A percentile compares a stretch with the other conserved stretches of the same genome.
Conservation (phyloP, 2,888 invertebrate genomes). For the Incurvaria masculella region DNA sequence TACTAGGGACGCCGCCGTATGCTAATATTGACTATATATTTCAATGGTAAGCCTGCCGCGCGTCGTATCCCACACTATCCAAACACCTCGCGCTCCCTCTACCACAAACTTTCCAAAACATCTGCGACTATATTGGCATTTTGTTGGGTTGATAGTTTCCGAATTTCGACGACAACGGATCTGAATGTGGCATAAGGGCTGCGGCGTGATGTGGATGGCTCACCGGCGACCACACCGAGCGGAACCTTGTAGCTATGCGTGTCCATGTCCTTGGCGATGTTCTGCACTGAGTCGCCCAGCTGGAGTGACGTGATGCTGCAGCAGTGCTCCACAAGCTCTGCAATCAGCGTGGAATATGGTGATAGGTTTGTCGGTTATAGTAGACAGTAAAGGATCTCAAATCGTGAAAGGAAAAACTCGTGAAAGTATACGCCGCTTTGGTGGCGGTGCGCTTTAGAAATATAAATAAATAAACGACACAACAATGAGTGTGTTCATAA, state of each 20-base stretch:
- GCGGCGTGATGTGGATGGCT: constrained; percentile 10
- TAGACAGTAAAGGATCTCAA: not conserved
- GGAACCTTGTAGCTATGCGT: constrained; percentile 89
- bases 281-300: constrained; percentile 87
- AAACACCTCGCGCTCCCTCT: too few species aligned
- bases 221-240: constrained; percentile 88
- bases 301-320: constrained; percentile 91
- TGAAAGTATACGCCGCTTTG: too few species aligned
- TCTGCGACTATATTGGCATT: too few species aligned
- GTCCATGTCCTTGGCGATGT: constrained; percentile 95
- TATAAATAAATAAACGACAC: too few species aligned
- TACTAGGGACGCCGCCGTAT: too few species aligned
- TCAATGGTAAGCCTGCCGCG: too few species aligned
- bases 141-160: too few species aligned
- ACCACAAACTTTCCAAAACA: too few species aligned
- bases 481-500: too few species aligned
- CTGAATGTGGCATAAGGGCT: not conserved
- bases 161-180: not conserved
- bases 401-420: not conserved
- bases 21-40: too few species aligned
- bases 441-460: not conserved
- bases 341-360: constrained; percentile 17
- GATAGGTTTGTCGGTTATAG: not conserved
- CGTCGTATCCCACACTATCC: too few species aligned
- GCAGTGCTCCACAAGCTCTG: constrained; percentile 96